Conservation (phyloP, 2,888 invertebrate genomes). For the Cerastis leucographa region DNA sequence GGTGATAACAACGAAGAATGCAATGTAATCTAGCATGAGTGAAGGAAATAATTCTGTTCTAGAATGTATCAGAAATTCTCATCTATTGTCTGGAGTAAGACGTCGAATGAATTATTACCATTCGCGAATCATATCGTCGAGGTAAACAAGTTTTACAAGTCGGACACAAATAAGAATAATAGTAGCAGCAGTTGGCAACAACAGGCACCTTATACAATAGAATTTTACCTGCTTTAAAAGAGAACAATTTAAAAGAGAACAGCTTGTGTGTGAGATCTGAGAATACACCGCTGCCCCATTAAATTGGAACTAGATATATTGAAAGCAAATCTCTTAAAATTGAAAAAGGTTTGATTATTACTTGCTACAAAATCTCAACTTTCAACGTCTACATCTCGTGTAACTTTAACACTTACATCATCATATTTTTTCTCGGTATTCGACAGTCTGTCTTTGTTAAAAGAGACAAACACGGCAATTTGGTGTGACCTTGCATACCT, state of each 20-base stretch:
- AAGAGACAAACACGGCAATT: constrained; percentile 49
- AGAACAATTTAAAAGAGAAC: constrained; percentile 13
- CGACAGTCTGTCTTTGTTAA: constrained; percentile 30
- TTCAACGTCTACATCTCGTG: constrained; percentile 17
- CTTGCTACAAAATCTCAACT: constrained; percentile 4
- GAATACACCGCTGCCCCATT: constrained; percentile 34
- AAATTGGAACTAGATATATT: constrained; percentile 31
- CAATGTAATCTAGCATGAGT: background rate
- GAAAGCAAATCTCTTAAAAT: constrained; percentile 7
- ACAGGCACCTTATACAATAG: constrained; percentile 18
- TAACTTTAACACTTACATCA: constrained; percentile 32
- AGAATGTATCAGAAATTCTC: constrained; percentile 8
- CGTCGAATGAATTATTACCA: constrained; percentile 7
- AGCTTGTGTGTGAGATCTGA: constrained; percentile 17
- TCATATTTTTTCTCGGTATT: constrained; percentile 25
- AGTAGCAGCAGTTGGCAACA: constrained; percentile 40
- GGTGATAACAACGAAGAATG: background rate
- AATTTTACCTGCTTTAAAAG: constrained; percentile 43
- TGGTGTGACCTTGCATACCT: constrained; percentile 53
- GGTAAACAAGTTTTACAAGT: constrained; percentile 18
- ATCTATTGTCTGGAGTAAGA: background rate
- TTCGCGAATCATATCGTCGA: constrained; percentile 35
- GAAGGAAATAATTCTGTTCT: background rate
- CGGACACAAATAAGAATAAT: constrained; percentile 14
- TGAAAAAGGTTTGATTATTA: background rate